These are phyloP conservation scores for Eulimnadia texana DNA, from an alignment of 1,140 invertebrate species.

Conservation along the genomic window DNA sequence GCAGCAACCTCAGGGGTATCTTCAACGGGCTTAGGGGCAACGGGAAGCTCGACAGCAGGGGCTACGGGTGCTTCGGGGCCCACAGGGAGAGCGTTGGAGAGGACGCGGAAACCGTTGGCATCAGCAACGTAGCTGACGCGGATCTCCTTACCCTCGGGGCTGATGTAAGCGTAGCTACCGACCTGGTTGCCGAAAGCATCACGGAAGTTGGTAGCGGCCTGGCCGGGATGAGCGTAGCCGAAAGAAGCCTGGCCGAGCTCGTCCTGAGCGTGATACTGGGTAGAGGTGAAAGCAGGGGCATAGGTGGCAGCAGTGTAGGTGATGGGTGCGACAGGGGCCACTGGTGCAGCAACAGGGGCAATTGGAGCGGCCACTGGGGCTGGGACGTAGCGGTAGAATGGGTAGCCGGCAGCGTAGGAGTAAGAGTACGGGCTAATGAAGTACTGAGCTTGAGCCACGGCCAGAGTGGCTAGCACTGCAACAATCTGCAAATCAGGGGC, in stretches of 20 bases:
- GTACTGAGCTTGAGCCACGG: background rate
- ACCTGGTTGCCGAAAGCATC: conserved; percentile 26
- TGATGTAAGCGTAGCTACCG: conserved; percentile 30
- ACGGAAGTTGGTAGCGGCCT: conserved; percentile 20
- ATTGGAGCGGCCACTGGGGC: background rate
- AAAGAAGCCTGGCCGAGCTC: conserved; percentile 20
- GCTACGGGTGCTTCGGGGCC: conserved; percentile 22
- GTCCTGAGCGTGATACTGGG: conserved; percentile 24
- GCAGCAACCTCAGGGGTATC: conserved; percentile 1
- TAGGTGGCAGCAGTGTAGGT: background rate
- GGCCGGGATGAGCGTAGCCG: conserved; percentile 23
- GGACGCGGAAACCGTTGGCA: conserved; percentile 20
- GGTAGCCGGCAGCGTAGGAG: background rate
- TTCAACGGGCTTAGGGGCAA: background rate
- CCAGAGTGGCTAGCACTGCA: background rate
- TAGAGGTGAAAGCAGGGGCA: conserved; percentile 11
- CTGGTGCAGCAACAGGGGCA: background rate
- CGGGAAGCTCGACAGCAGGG: conserved; percentile 4
- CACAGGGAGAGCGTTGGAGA: conserved; percentile 21
- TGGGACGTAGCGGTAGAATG: background rate
- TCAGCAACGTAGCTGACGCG: conserved; percentile 28
- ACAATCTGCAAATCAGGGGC: background rate
- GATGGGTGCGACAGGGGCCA: background rate
- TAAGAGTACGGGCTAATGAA: background rate
- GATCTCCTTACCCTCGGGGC: conserved; percentile 26